These are phyloP conservation scores for Isichthys henryi DNA, from an alignment of 2,113 vertebrate species.

Conservation along the genomic window DNA sequence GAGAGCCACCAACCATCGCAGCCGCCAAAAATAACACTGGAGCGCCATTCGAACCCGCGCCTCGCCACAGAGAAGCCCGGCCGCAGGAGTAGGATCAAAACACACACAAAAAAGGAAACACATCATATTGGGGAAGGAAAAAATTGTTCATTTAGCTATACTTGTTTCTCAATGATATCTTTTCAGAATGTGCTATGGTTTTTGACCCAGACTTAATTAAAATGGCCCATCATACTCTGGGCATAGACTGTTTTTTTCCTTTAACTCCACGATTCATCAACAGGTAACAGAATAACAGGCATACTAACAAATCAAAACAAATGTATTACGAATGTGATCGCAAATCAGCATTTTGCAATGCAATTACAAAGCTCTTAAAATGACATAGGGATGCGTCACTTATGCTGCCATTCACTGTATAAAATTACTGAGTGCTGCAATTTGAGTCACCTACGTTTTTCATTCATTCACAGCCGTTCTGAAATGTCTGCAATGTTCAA, in stretches of 20 bases:
- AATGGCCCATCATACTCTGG: neutral
- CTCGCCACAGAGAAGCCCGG: conserved; percentile 56
- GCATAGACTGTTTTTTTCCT: neutral
- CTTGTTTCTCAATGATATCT: conserved; percentile 43
- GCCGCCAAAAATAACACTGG: conserved; percentile 74
- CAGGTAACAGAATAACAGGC: neutral
- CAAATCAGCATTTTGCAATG: neutral
- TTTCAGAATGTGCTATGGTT: conserved; percentile 19
- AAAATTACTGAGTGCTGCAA: neutral
- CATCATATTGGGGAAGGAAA: conserved; percentile 60
- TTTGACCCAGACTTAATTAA: neutral
- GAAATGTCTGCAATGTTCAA: neutral
- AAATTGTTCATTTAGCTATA: conserved; percentile 57
- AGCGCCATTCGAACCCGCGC: conserved; percentile 69
- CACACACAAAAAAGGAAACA: conserved; percentile 77
- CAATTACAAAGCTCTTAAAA: neutral
- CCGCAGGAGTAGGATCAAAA: conserved; percentile 71
- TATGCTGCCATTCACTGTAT: neutral
- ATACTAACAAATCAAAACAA: neutral
- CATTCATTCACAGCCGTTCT: neutral
- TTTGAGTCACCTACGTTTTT: neutral
- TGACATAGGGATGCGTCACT: neutral
- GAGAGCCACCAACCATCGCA: conserved; percentile 69
- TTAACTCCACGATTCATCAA: neutral
- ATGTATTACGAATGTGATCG: neutral